Percentiles rank a stretch among this genome's conserved stretches.
Evolutionary conservation across 2,888 invertebrate genomes (phyloP).

Genomic region (Patella ulyssiponensis): DNA sequence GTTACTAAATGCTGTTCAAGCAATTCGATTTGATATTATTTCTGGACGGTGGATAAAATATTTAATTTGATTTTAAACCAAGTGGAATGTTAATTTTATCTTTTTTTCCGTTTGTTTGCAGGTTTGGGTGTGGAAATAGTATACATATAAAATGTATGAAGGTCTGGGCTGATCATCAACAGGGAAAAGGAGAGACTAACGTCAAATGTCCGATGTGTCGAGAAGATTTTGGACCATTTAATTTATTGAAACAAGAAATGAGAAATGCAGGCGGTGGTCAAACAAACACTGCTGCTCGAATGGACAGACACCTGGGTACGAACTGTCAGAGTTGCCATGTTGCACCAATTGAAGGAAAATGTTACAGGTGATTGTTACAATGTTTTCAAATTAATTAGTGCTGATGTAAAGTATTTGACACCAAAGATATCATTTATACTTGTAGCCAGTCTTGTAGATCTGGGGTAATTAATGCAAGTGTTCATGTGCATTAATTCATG

Average conservation of each 20-base stretch:
- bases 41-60: too few species aligned
- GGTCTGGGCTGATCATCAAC: constrained; percentile 72
- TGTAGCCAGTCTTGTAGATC: background rate
- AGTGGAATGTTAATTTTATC: too few species aligned
- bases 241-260: constrained; percentile 66
- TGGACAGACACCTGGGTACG: constrained; percentile 61
- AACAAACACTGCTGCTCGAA: constrained; percentile 45
- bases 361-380: constrained; percentile 61
- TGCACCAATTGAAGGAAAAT: constrained; percentile 69
- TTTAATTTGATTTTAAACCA: too few species aligned
- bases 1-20: too few species aligned
- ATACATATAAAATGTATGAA: constrained; percentile 73
- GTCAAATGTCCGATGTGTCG: constrained; percentile 72
- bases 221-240: constrained; percentile 71
- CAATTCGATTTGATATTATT: too few species aligned
- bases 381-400: too few species aligned
- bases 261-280: constrained; percentile 58
- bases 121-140: constrained; percentile 72
- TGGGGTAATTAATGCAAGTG: too few species aligned
- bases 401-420: too few species aligned
- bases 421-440: background rate
- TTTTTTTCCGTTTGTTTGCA: constrained; percentile 34
- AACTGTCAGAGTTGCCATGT: constrained; percentile 64
- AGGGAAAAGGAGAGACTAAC: constrained; percentile 56
- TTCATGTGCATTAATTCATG: too few species aligned